A percentile compares a stretch with the other conserved stretches of the same genome.
These are phyloP conservation scores for Sphaeridia pumilis DNA, from an alignment of 2,888 invertebrate genomes.

Conservation along the genomic window DNA sequence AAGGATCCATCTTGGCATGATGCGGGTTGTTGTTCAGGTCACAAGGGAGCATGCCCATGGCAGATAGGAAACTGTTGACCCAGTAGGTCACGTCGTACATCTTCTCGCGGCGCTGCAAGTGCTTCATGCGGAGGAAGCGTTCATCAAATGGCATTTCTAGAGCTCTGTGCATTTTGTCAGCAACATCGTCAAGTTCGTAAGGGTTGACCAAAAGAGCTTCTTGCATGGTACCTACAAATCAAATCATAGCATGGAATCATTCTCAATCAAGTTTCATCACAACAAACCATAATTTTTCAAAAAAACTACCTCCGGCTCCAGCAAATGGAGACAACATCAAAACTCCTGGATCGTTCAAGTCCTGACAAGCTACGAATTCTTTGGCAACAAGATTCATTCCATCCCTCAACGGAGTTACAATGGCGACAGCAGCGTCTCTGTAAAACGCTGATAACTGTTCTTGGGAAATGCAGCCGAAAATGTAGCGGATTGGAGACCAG, in stretches of 20 bases:
- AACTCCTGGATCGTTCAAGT: conserved; percentile 40
- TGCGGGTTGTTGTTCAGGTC: conserved; percentile 37
- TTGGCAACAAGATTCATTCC: conserved; percentile 44
- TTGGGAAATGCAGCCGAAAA: conserved; percentile 41
- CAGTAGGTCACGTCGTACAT: conserved; percentile 41
- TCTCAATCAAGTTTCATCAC: neutral
- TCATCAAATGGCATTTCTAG: conserved; percentile 42
- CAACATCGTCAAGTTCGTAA: conserved; percentile 41
- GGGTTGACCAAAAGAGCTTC: conserved; percentile 43
- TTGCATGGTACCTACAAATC: conserved; percentile 39
- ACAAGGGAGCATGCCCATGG: conserved; percentile 38
- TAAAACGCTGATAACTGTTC: conserved; percentile 42
- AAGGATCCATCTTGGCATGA: conserved; percentile 38
- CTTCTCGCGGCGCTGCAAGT: conserved; percentile 40
- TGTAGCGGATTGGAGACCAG: conserved; percentile 43
- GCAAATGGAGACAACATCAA: conserved; percentile 43
- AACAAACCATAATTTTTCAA: neutral
- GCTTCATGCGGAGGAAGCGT: conserved; percentile 41
- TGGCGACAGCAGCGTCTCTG: conserved; percentile 41
- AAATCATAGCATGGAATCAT: conserved; percentile 2
- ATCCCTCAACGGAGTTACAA: conserved; percentile 42
- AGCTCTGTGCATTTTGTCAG: conserved; percentile 41
- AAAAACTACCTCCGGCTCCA: conserved; percentile 39
- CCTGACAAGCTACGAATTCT: conserved; percentile 42
- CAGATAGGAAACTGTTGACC: conserved; percentile 41